phyloP scores from a whole-genome alignment of 1,140 invertebrate genomes.

The Polypedilum vanderplanki region DNA sequence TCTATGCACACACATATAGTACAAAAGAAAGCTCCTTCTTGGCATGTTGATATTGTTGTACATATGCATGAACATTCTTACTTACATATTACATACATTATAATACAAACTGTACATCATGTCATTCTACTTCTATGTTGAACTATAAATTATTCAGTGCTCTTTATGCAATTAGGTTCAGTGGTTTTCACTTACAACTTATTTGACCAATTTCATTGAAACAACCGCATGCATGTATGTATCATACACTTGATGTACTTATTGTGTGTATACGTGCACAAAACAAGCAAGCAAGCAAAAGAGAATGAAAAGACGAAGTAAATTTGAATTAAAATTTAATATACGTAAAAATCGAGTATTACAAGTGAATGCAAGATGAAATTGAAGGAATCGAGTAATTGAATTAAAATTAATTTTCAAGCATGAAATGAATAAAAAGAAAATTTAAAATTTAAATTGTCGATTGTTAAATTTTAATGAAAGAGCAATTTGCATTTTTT shows the following conservation, averaged over 20 bases:
- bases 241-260: background rate
- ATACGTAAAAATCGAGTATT: background rate
- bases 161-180: constrained; percentile 18
- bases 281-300: too few relatives aligned
- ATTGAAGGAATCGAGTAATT: constrained; percentile 13
- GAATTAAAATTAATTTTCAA: constrained; percentile 14
- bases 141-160: constrained; percentile 8
- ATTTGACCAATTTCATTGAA: constrained; percentile 6
- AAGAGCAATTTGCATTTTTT: too few relatives aligned
- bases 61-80: too few relatives aligned
- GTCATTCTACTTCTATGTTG: background rate
- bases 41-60: too few relatives aligned
- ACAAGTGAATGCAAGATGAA: background rate
- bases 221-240: too few relatives aligned
- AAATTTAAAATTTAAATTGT: too few relatives aligned
- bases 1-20: too few relatives aligned
- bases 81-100: background rate
- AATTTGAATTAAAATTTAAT: background rate
- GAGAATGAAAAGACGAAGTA: background rate
- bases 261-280: background rate
- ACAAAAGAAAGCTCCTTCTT: too few relatives aligned
- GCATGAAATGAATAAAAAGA: too few relatives aligned
- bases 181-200: constrained; percentile 15
- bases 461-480: too few relatives aligned
- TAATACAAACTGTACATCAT: background rate